These are phyloP conservation scores for Chromoteleia sp. DNA, from an alignment of 2,888 invertebrate genomes.

Conservation along the genomic window DNA sequence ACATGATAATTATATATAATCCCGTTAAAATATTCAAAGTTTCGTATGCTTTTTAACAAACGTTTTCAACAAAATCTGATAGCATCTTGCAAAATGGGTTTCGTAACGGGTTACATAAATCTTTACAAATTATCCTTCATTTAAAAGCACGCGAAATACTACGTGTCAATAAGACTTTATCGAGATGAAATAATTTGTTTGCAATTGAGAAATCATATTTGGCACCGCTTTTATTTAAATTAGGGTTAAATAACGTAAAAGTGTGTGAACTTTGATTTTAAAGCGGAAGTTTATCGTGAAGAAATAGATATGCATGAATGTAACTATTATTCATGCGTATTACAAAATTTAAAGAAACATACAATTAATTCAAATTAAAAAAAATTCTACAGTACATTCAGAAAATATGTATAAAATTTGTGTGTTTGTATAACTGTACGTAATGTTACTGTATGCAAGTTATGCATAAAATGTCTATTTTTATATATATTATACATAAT, in stretches of 20 bases:
- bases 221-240: background rate
- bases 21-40: conserved; percentile 6
- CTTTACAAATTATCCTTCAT: conserved; percentile 24
- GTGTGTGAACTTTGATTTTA: background rate
- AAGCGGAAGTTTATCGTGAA: too few species aligned
- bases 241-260: conserved; percentile 16
- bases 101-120: conserved; percentile 28
- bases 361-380: too few species aligned
- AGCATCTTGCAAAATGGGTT: conserved; percentile 24
- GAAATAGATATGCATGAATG: too few species aligned
- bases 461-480: too few species aligned
- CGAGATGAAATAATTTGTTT: conserved; percentile 36
- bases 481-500: too few species aligned
- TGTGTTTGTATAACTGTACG: too few species aligned
- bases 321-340: too few species aligned
- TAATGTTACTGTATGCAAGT: too few species aligned
- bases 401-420: too few species aligned
- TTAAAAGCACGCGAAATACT: conserved; percentile 32
- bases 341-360: too few species aligned
- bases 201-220: conserved; percentile 11
- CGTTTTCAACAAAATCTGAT: conserved; percentile 12
- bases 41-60: conserved; percentile 12
- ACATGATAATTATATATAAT: background rate
- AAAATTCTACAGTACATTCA: too few species aligned
- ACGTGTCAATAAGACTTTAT: conserved; percentile 22